Base-by-base conservation (phyloP, 2,797 vertebrate species). In the Pantherophis vulpinus region DNA sequence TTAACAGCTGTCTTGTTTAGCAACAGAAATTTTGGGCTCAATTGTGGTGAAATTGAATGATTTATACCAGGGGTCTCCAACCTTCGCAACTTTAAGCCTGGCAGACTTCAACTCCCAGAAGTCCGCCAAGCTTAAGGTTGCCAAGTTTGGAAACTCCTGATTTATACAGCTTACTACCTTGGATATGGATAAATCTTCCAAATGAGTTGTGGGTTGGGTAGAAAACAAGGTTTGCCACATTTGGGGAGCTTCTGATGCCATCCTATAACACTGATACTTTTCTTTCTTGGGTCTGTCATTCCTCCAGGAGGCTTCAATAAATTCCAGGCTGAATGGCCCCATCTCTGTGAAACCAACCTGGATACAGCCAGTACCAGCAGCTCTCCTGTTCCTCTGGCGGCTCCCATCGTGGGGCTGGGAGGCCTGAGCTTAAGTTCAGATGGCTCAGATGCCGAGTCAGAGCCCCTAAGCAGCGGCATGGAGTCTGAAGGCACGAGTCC, bases 251-350 rank as follows among this genome's bases (percentile, higher is more conserved):
- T 27, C n/a, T 51, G 13, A 2, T 87, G 20, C 60, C 86, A 87
- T n/a, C 51, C 29, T 29, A 23, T 59, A n/a, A 47, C 29, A 47
- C 12, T n/a, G 12, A 29, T 86, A 59, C 7, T 59, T 47, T 37
- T 42, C 8, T n/a, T 37, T 42, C 54, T 61, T 60, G 83, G 37
- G 29, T 93, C n/a, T 93, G 59, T 61, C 86, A 11, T 63, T 37
- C 47, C 60, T 4, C 55, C 94, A 97, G 97, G 97, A 88, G 97
- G 97, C 90, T 97, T 97, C 95, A 95, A 95, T 93, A 96, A 95
- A 61, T 97, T 97, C 91, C 97, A 97, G 86, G 96, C 95, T 0
- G 97, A 97, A 93, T 97, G 95, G 66, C 97, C 97, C 70, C 96
- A 96, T 86, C 95, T 97, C 70, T 97, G 97, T 91, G 97, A 97